Base-by-base conservation (phyloP, 2,797 vertebrate species). In the Hydrocynus forskahlii region DNA sequence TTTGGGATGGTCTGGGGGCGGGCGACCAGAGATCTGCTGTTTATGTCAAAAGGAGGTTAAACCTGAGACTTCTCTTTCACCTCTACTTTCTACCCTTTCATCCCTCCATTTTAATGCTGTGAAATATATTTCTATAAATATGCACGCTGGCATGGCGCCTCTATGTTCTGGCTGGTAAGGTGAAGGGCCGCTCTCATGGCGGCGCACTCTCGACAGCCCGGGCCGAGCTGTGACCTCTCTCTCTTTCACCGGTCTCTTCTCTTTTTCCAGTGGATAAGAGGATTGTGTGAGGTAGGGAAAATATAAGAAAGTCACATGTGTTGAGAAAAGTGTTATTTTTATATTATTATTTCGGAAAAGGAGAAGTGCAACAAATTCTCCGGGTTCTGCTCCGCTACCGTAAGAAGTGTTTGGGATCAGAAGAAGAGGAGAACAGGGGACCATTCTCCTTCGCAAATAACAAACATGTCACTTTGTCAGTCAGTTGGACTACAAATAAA, bases 11-110 rank as follows among this genome's bases (percentile, higher is more conserved):
- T 29, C 29, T 19, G 25, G 19, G 25, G 19, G 52, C 21, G 45
- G 70, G 67, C n/a, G 21, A 91, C 91, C 91, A 90, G 83, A 84
- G 87, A 6, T 57, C 29, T 7, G 8, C 74, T 13, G 52, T 48
- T 73, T 59, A 63, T 68, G 10, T 81, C 25, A 50, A 13, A 63
- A 48, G 64, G 66, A 23, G 60, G n/a, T 66, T 72, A 40, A 66
- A 4, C 57, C 67, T 8, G 72, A 21, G 55, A 66, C 87, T 90
- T 23, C 19, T 48, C 57, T 78, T 48, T 66, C 69, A 69, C 66
- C 25, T 0, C 0, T 82, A 89, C 0, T 90, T 69, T 76, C 85
- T 82, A 29, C 3, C 29, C 29, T 29, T 29, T 29, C 1, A 29
- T 86, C 88, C 79, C 43, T 0, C 54, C 75, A n/a, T 57, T 57